Conservation (phyloP, 2,113 vertebrate species). For the Jaculus jaculus region DNA sequence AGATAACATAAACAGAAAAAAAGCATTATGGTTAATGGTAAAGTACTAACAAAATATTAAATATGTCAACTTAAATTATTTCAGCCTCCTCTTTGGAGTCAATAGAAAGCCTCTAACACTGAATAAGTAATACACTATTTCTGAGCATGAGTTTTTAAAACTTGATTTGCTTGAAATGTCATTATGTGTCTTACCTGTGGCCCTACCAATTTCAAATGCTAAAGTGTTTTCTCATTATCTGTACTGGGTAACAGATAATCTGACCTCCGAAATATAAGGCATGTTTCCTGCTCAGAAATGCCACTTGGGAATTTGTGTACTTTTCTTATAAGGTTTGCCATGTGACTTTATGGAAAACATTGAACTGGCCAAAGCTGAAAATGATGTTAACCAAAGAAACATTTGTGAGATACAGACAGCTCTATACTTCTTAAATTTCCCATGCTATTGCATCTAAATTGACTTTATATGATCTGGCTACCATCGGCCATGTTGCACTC, state of each 20-base stretch:
- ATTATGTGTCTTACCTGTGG: slow-evolving; percentile 19
- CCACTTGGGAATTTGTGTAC: slow-evolving; percentile 22
- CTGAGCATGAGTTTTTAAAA: slow-evolving; percentile 44
- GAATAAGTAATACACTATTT: slow-evolving; percentile 42
- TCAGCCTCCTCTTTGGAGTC: neutral
- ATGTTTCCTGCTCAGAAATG: neutral
- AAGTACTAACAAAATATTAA: neutral
- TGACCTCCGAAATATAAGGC: slow-evolving; percentile 46
- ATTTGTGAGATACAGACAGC: neutral
- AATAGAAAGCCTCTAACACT: neutral
- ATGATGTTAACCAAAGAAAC: slow-evolving; percentile 13
- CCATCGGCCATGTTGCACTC: neutral
- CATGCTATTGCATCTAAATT: neutral
- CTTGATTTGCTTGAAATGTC: slow-evolving; percentile 40
- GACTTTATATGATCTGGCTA: neutral
- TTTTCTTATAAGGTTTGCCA: slow-evolving; percentile 44
- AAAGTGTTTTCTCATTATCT: slow-evolving; percentile 49
- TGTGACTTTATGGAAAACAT: slow-evolving; percentile 18
- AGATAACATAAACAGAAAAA: neutral
- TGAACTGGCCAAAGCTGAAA: slow-evolving; percentile 15
- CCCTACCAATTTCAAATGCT: slow-evolving; percentile 46
- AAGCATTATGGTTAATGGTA: neutral
- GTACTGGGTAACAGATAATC: slow-evolving; percentile 48
- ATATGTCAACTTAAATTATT: neutral
- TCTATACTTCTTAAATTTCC: neutral